phyloP scores from a whole-genome alignment of 2,797 vertebrate species.

The Poecile montanus region DNA sequence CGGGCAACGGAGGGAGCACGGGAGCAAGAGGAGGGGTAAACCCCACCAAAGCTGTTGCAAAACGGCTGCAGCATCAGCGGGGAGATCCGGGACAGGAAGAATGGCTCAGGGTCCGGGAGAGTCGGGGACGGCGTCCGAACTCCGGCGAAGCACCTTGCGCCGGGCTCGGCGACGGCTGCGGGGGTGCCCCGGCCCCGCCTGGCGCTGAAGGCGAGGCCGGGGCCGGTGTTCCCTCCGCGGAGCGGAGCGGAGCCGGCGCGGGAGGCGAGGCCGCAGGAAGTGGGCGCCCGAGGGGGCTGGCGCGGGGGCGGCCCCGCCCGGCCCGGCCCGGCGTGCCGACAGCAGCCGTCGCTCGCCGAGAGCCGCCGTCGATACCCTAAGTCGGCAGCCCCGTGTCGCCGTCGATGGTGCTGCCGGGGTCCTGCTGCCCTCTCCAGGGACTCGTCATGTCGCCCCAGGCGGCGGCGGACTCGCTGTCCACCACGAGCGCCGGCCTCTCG shows the following conservation, averaged over 20 bases:
- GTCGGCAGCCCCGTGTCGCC: conserved; percentile 69
- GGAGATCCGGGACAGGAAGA: too few relatives aligned
- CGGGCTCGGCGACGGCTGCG: too few relatives aligned
- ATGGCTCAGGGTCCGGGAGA: background rate
- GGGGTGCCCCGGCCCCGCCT: too few relatives aligned
- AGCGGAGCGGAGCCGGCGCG: background rate
- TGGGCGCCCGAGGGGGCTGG: background rate
- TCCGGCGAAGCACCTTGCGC: background rate
- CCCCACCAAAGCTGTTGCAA: background rate
- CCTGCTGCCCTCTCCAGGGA: conserved; percentile 79
- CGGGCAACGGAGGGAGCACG: background rate
- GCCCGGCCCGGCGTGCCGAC: background rate
- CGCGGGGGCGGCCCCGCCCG: background rate
- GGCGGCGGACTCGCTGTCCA: background rate
- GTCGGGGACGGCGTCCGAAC: background rate
- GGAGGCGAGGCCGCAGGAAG: background rate
- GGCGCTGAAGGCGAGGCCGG: background rate
- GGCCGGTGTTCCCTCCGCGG: too few relatives aligned
- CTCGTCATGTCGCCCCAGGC: conserved; percentile 43
- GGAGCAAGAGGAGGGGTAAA: background rate
- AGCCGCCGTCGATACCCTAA: background rate
- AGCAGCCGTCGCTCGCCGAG: background rate
- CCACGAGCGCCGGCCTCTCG: conserved; percentile 24
- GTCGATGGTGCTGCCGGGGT: conserved; percentile 81
- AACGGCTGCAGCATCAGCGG: background rate